Conservation (phyloP, 2,797 vertebrate species). For the Pterois miles region DNA sequence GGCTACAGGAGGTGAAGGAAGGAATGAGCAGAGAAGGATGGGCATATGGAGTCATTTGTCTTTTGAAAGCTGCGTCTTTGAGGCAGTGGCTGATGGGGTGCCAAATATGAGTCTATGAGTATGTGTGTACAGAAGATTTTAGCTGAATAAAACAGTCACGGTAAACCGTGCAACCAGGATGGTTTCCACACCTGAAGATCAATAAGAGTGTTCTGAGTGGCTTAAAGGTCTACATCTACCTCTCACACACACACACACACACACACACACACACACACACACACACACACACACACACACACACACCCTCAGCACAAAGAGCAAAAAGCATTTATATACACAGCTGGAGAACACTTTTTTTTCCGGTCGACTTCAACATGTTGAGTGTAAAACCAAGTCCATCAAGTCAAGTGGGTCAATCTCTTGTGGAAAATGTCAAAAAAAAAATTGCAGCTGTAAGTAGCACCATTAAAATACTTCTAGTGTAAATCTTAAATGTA, state of each 20-base stretch:
- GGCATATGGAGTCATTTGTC: conserved; percentile 29
- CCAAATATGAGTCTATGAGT: conserved; percentile 12
- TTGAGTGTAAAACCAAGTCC: conserved; percentile 20
- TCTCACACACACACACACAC: conserved; percentile 31
- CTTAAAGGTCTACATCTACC: conserved; percentile 55
- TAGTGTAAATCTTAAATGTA: neutral
- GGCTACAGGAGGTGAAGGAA: conserved; percentile 27
- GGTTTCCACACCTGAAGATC: conserved; percentile 48
- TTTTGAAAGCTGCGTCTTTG: conserved; percentile 30
- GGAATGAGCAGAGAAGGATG: neutral
- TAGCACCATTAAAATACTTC: neutral
- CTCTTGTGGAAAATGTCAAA: neutral
- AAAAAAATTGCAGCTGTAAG: neutral
- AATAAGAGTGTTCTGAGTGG: conserved; percentile 52
- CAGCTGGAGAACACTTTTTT: conserved; percentile 59
- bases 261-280: neutral
- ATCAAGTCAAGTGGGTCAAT: conserved; percentile 9
- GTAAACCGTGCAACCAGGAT: conserved; percentile 19
- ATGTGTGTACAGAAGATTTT: conserved; percentile 5
- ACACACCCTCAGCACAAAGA: conserved; percentile 20
- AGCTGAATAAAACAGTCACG: conserved; percentile 22
- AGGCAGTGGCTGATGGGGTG: conserved; percentile 25
- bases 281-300: conserved; percentile 3
- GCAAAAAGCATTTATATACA: conserved; percentile 49
- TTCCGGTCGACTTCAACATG: conserved; percentile 14